A percentile compares a stretch with the other conserved stretches of the same genome.
Evolutionary conservation across 2,113 vertebrate genomes (phyloP).

Genomic region (Rhinolophus ferrumequinum): DNA sequence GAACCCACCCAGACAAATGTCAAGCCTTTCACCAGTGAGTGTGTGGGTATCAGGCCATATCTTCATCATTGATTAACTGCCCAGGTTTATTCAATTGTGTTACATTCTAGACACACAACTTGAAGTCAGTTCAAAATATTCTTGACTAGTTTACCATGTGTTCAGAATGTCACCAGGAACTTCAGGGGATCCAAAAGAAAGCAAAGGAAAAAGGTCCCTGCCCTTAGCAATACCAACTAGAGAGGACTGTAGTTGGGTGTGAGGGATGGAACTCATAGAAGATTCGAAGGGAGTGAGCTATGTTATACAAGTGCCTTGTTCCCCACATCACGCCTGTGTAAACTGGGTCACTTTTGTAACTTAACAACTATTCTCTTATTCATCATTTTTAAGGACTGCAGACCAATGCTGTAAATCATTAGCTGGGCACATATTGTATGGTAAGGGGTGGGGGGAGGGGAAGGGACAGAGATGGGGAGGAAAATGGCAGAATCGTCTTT

Average conservation of each 20-base stretch:
- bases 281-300: neutral
- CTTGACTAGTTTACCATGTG: neutral
- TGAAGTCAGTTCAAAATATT: neutral
- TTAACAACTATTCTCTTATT: neutral
- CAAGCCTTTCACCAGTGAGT: neutral
- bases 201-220: neutral
- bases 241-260: accelerated
- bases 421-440: accelerated
- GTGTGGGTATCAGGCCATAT: neutral
- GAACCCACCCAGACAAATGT: neutral
- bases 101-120: neutral
- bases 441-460: no score
- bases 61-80: neutral
- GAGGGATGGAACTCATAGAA: neutral
- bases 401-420: neutral
- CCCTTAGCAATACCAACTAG: neutral
- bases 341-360: neutral
- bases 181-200: neutral
- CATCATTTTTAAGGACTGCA: neutral
- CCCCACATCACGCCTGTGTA: neutral
- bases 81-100: neutral
- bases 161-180: neutral
- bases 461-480: neutral
- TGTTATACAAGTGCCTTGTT: accelerated
- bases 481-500: neutral